Conservation (phyloP, 2,113 vertebrate species). For the Callocephalon fimbriatum region DNA sequence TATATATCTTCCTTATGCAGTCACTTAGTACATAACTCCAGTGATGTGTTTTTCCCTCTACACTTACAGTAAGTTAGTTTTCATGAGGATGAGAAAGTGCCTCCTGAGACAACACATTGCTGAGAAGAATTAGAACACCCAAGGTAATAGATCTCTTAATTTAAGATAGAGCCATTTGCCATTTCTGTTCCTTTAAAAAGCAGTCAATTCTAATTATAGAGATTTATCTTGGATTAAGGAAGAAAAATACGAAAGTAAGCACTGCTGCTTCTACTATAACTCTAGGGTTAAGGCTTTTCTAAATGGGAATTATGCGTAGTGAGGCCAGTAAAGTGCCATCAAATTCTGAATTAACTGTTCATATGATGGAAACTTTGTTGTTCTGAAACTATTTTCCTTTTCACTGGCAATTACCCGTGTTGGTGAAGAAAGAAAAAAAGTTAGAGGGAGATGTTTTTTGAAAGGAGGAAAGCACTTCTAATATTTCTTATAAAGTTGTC, state of each 20-base stretch:
- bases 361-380: not conserved
- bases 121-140: constrained; percentile 52
- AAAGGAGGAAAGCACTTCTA: not conserved
- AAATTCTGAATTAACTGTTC: not conserved
- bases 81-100: constrained; percentile 23
- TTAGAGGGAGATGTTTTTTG: not conserved
- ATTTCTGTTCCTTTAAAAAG: constrained; percentile 61
- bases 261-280: not conserved
- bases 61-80: constrained; percentile 26
- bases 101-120: constrained; percentile 13
- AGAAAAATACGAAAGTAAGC: constrained; percentile 10
- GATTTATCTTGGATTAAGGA: constrained; percentile 60
- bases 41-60: constrained; percentile 20
- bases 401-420: not conserved
- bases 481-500: not conserved
- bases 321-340: not conserved
- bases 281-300: constrained; percentile 35
- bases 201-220: constrained; percentile 61
- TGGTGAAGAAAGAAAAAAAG: not conserved
- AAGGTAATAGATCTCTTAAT: constrained; percentile 62
- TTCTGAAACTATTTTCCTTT: not conserved
- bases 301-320: not conserved
- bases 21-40: not conserved
- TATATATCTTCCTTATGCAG: not conserved
- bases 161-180: constrained; percentile 45